Evolutionary conservation across 2,888 invertebrate genomes (phyloP).

Genomic region (Rhorus exstirpatorius): DNA sequence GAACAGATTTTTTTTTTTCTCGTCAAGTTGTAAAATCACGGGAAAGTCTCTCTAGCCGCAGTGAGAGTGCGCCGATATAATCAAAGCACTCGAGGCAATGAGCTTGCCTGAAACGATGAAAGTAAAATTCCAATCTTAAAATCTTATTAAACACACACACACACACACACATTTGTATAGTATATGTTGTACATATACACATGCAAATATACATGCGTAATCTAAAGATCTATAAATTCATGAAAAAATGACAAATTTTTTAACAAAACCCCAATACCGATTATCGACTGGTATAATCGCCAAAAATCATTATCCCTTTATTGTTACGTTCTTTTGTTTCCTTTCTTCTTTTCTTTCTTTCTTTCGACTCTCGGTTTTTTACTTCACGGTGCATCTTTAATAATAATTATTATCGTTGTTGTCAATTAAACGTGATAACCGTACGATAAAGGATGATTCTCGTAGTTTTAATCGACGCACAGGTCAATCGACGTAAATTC

Average conservation of each 20-base stretch:
- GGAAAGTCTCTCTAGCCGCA: conserved; percentile 22
- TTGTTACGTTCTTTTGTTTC: too few species aligned
- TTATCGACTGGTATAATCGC: too few species aligned
- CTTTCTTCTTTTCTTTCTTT: too few species aligned
- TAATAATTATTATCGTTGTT: conserved; percentile 14
- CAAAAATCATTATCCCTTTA: too few species aligned
- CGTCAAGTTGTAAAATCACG: conserved; percentile 32
- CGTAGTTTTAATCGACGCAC: conserved; percentile 40
- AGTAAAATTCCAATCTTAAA: not conserved
- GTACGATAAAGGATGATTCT: conserved; percentile 35
- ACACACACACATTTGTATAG: not conserved
- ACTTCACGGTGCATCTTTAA: not conserved
- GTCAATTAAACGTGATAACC: conserved; percentile 14
- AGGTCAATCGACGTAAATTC: conserved; percentile 37
- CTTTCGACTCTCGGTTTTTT: conserved; percentile 2
- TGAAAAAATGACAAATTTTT: too few species aligned
- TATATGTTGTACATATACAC: not conserved
- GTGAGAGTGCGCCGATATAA: conserved; percentile 39
- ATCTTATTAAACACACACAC: conserved; percentile 12
- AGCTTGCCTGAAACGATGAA: conserved; percentile 29
- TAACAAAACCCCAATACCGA: too few species aligned
- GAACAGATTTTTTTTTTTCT: conserved; percentile 48
- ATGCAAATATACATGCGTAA: not conserved
- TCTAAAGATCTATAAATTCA: too few species aligned
- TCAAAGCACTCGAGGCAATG: conserved; percentile 58